phyloP scores from a whole-genome alignment of 2,797 vertebrate species.

The Enteromius mattozi region DNA sequence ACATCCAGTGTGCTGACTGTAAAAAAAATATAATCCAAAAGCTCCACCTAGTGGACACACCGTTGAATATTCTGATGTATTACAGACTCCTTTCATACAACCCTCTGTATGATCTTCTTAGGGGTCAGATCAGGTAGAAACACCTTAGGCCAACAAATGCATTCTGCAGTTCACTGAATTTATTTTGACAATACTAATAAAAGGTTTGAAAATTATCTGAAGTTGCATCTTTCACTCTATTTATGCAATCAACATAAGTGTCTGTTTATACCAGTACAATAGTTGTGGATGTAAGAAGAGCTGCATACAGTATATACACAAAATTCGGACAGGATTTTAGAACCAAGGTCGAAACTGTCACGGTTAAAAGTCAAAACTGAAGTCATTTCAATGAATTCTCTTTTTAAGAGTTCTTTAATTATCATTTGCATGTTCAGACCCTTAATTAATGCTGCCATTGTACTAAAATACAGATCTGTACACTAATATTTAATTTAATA shows the following conservation, averaged over 20 bases:
- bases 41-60: constrained; percentile 4
- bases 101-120: neutral
- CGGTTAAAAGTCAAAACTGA: neutral
- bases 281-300: neutral
- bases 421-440: too few relatives aligned
- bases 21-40: neutral
- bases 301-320: neutral
- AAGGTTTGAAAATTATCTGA: neutral
- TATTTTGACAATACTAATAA: neutral
- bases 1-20: neutral
- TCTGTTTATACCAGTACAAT: neutral
- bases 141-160: neutral
- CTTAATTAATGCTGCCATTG: too few relatives aligned
- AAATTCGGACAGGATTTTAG: neutral
- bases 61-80: neutral
- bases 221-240: neutral
- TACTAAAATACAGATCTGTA: too few relatives aligned
- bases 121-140: neutral
- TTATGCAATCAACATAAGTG: neutral
- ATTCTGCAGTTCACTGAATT: too few relatives aligned
- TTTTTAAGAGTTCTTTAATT: neutral
- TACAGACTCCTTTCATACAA: neutral
- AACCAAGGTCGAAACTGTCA: neutral
- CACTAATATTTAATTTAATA: too few relatives aligned
- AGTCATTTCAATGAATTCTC: neutral